Base-by-base conservation (phyloP, 2,888 invertebrate species). In the Plusia festucae region DNA sequence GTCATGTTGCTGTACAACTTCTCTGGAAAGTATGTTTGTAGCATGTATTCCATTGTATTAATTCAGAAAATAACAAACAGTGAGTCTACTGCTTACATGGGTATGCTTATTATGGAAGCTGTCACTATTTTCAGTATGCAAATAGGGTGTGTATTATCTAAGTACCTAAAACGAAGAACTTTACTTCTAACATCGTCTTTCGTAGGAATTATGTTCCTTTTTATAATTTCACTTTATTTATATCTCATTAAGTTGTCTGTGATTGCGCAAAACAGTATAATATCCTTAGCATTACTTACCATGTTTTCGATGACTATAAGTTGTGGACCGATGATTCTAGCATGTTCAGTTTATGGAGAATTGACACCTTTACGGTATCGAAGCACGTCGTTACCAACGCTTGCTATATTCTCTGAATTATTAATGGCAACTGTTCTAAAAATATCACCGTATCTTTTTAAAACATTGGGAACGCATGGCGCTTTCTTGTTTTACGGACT, bases 11-110 rank as follows among this genome's bases (percentile, higher is more conserved):
- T 88, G 56, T 89, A 88, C 57, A 82, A 87, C 56, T 88, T 90
- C 61, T 88, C 90, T 2, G 90, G 90, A 0, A 90, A 89, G 74
- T 73, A 88, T 56, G 86, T 88, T 5, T 88, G 85, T 57, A 86
- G 84, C 34, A 80, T 80, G 71, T 80, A 80, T 63, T 80, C 82
- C 15, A 65, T 87, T 40, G 82, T 84, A 51, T 78, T 87, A 18
- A 82, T 84, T 30, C 81, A 76, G 52, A 82, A 69, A 59, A 85
- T 87, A 27, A 85, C 87, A 0, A 65, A 70, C 0, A 78, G 76
- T 40, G 84, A 85, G 63, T 46, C 60, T 0, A 76, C 83, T 0
- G 85, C 87, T 0, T 88, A 86, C n/a, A 79, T 70, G n/a, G 85
- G 84, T 15, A 88, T 88, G 87, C 65, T 88, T 11, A 84, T 87